Conservation (phyloP, 2,113 vertebrate genomes). For the Pluvianellus socialis region DNA sequence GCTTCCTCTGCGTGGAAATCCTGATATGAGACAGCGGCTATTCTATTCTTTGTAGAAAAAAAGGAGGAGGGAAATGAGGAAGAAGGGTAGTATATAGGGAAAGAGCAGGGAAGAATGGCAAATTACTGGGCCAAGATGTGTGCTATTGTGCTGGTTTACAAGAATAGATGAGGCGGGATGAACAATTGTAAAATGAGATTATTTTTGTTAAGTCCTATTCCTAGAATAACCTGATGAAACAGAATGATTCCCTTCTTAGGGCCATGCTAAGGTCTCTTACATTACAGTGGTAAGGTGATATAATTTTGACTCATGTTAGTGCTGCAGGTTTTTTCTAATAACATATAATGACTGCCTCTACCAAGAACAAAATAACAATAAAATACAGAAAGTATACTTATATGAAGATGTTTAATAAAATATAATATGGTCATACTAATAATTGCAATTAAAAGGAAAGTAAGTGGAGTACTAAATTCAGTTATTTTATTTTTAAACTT, state of each 20-base stretch:
- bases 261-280: not conserved
- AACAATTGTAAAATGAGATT: not conserved
- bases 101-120: not conserved
- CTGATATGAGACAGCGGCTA: not conserved
- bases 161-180: not conserved
- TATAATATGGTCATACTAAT: no score
- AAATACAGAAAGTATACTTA: no score
- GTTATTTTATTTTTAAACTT: no score
- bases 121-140: not conserved
- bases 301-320: not conserved
- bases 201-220: not conserved
- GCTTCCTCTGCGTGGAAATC: not conserved
- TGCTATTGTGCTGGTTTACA: not conserved
- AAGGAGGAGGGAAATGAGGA: not conserved
- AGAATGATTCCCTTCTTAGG: not conserved
- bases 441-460: no score
- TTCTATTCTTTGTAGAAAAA: not conserved
- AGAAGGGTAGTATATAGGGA: not conserved
- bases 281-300: not conserved
- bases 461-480: no score
- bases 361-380: no score
- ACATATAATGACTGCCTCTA: no score
- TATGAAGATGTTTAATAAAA: no score
- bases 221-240: not conserved
- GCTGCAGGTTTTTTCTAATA: not conserved